phyloP scores from a whole-genome alignment of 1,140 invertebrate genomes.

The Neodiprion lecontei region DNA sequence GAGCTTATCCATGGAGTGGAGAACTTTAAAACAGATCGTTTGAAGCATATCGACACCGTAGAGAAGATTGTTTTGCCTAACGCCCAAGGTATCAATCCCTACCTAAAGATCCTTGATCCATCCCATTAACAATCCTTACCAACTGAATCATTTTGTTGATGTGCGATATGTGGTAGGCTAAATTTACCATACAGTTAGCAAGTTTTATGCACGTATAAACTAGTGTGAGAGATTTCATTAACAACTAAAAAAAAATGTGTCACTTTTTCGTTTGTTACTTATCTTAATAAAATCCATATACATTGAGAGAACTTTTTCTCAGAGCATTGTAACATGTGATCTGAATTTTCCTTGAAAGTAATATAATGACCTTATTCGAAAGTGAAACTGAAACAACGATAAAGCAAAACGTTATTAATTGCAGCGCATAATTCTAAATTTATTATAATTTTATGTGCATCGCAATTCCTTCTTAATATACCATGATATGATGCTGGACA shows the following conservation, averaged over 20 bases:
- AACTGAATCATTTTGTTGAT: not conserved
- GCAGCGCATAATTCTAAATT: too few species aligned
- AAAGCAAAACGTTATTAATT: too few species aligned
- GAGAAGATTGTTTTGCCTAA: conserved; percentile 84
- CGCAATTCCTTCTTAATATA: too few species aligned
- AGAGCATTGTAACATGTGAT: too few species aligned
- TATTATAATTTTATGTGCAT: too few species aligned
- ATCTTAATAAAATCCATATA: not conserved
- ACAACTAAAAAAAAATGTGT: not conserved
- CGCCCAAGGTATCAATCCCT: conserved; percentile 71
- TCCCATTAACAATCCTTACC: not conserved
- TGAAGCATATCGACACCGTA: conserved; percentile 78
- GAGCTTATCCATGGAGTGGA: conserved; percentile 78
- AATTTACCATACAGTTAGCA: not conserved
- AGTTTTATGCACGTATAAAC: not conserved
- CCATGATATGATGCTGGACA: too few species aligned
- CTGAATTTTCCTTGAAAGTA: too few species aligned
- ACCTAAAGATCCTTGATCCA: not conserved
- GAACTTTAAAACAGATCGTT: conserved; percentile 71
- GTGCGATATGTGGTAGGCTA: not conserved
- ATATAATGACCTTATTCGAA: too few species aligned
- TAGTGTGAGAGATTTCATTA: not conserved
- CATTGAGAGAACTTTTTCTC: not conserved
- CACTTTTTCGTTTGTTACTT: not conserved
- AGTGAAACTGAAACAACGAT: too few species aligned